These are phyloP conservation scores for Spondyliosoma cantharus DNA, from an alignment of 2,797 vertebrate species.

Conservation along the genomic window DNA sequence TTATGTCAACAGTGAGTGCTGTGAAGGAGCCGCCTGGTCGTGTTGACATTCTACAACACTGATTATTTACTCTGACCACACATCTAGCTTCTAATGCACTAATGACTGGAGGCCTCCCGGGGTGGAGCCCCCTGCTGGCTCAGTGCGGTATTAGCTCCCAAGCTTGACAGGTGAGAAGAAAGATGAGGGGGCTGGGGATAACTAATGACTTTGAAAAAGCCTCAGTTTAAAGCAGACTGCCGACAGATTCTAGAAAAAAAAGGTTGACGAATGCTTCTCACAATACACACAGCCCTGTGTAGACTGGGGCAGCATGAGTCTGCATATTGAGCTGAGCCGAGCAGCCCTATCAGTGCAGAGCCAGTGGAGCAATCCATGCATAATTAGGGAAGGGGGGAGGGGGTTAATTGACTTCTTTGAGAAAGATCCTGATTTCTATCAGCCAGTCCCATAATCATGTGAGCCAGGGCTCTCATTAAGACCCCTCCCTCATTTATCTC, in stretches of 20 bases:
- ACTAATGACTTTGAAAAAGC: conserved; percentile 39
- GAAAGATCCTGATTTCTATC: conserved; percentile 81
- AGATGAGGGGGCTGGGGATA: conserved; percentile 18
- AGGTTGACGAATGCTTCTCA: conserved; percentile 47
- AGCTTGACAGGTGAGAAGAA: conserved; percentile 41
- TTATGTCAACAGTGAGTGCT: conserved; percentile 83
- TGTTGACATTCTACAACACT: conserved; percentile 81
- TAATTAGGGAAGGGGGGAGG: conserved; percentile 75
- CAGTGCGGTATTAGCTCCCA: conserved; percentile 40
- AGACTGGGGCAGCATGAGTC: conserved; percentile 65
- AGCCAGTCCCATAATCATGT: conserved; percentile 77
- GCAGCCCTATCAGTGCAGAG: conserved; percentile 70
- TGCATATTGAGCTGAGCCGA: conserved; percentile 73
- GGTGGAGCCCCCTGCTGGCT: conserved; percentile 70
- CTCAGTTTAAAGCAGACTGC: conserved; percentile 40
- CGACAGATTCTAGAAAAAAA: conserved; percentile 20
- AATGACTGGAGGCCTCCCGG: conserved; percentile 58
- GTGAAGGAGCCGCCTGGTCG: conserved; percentile 77
- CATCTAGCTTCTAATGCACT: conserved; percentile 66
- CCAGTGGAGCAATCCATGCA: conserved; percentile 72
- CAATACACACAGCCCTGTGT: conserved; percentile 43
- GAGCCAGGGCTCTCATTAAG: conserved; percentile 74
- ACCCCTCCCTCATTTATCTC: conserved; percentile 71
- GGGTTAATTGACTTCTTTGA: conserved; percentile 81
- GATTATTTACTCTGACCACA: conserved; percentile 82